Conservation (phyloP, 2,888 invertebrate genomes). For the Dasysyrphus albostriatus region DNA sequence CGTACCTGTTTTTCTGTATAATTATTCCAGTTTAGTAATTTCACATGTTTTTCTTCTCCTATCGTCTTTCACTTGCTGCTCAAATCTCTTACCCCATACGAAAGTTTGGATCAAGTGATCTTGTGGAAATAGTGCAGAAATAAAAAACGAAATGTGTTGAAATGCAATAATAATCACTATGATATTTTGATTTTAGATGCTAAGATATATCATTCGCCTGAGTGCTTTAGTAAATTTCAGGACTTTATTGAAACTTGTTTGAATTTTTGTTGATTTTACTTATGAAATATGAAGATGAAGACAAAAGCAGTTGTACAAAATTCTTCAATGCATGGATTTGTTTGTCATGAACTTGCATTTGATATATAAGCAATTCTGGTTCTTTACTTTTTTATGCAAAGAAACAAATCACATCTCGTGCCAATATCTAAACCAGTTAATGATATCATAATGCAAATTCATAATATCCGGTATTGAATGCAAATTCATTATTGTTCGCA, state of each 20-base stretch:
- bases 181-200: constrained; percentile 2
- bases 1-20: constrained; percentile 51
- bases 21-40: constrained; percentile 53
- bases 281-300: not conserved
- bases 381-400: not conserved
- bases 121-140: constrained; percentile 33
- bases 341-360: not conserved
- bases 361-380: not conserved
- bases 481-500: not conserved
- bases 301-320: not conserved
- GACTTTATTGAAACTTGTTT: not conserved
- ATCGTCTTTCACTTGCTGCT: constrained; percentile 26
- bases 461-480: not conserved
- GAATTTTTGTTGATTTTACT: not conserved
- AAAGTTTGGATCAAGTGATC: constrained; percentile 23
- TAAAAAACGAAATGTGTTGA: constrained; percentile 25
- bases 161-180: constrained; percentile 1
- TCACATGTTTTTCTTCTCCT: constrained; percentile 21
- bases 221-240: not conserved
- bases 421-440: constrained; percentile 3
- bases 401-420: not conserved
- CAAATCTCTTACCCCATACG: constrained; percentile 25
- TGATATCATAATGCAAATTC: constrained; percentile 8
- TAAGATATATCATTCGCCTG: not conserved
- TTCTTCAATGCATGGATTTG: not conserved